A percentile compares a stretch with the other conserved stretches of the same genome.
phyloP scores from a whole-genome alignment of 2,113 vertebrate genomes.

The Ramphastos sulfuratus region DNA sequence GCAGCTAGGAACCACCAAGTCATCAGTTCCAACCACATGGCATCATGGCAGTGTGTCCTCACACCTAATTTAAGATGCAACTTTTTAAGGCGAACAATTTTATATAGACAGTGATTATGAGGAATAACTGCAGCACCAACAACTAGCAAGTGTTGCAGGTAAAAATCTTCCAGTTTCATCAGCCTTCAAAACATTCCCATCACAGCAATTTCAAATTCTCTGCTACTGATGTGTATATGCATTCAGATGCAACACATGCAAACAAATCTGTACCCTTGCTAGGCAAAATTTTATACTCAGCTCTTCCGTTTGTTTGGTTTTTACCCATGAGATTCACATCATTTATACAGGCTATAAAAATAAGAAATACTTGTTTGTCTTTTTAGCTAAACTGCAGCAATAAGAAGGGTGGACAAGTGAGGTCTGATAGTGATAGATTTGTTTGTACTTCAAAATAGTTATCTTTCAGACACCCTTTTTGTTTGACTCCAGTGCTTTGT shows the following conservation, averaged over 20 bases:
- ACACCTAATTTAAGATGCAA: neutral
- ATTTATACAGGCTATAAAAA: neutral
- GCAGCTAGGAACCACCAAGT: neutral
- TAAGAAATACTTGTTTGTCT: neutral
- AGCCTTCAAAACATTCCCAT: neutral
- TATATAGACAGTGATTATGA: neutral
- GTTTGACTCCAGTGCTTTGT: neutral
- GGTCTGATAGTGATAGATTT: neutral
- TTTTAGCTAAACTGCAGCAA: neutral
- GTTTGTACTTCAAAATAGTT: neutral
- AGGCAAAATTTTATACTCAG: neutral
- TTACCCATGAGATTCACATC: neutral
- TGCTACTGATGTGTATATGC: neutral
- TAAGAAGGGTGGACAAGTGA: neutral
- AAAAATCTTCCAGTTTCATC: neutral
- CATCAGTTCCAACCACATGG: fast-evolving
- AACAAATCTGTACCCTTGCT: neutral
- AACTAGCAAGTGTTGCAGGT: neutral
- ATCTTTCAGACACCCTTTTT: neutral
- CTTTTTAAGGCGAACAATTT: neutral
- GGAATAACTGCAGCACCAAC: neutral
- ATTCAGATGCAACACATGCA: neutral
- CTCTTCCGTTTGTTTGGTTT: neutral
- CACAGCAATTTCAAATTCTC: neutral
- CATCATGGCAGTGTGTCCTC: no score